Evolutionary conservation across 2,113 vertebrate species (phyloP), one percentile per base, ranked within the genome.

Genomic region (Cricetomys ansorgei): DNA sequence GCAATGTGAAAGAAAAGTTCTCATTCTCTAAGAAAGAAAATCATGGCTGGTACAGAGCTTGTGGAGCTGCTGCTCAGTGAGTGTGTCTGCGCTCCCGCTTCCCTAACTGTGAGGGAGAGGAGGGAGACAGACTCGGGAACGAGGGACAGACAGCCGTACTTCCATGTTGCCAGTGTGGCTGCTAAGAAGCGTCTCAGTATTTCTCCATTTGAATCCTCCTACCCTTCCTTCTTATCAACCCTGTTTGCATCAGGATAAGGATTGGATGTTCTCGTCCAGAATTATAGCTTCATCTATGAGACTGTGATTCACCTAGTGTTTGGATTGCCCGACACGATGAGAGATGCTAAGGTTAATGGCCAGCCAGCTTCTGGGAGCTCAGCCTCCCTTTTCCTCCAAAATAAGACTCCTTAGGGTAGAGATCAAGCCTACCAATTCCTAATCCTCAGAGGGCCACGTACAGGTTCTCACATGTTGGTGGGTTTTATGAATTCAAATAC

Each of bases 191-290:
- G 75, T 85, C 34, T 79, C 29, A 40, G 89, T n/a, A 88, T 29
- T 37, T 80, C 34, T 76, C 45, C 57, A 53, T 84, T 84, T 45
- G 23, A 53, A 65, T 53, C 43, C 93, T 59, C n/a, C 48, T 69
- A 1, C 4, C 53, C 45, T 62, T 34, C 29, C 21, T 25, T 88
- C 69, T 48, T 4, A 25, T 57, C 45, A 31, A 5, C 85, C 8
- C 59, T 64, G 80, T 19, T 27, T 65, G 81, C 4, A 80, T 40
- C 50, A 65, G 64, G 16, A 43, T 21, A 13, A 34, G 29, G 40
- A 9, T 91, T 40, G 34, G 87, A 89, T 57, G 40, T 67, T 40
- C 69, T 93, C 55, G 75, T 87, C 77, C 27, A 65, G 90, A 77
- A 62, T 53, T 59, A n/a, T 0, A 7, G 29, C 45, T 80, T 31